A percentile compares a stretch with the other conserved stretches of the same genome.
Evolutionary conservation across 2,113 vertebrate species (phyloP).

Genomic region (Rhombomys opimus): DNA sequence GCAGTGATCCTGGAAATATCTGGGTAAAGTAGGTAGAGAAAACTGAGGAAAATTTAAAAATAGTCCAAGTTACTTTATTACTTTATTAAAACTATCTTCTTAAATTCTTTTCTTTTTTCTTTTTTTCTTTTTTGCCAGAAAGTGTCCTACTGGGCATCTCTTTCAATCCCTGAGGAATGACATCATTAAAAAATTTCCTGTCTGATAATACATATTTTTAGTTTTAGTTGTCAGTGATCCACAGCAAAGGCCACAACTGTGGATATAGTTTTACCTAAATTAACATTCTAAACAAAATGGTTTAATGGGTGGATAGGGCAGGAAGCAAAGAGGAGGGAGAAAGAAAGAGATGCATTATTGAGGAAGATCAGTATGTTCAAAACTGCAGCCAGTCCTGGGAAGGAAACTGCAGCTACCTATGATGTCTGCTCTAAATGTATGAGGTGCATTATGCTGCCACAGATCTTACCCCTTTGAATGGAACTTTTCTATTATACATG

Average conservation of each 20-base stretch:
- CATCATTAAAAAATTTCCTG: slow-evolving; percentile 39
- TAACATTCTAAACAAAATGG: slow-evolving; percentile 44
- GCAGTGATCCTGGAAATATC: slow-evolving; percentile 39
- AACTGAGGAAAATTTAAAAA: slow-evolving; percentile 34
- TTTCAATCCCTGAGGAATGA: slow-evolving; percentile 48
- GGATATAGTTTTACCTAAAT: slow-evolving; percentile 44
- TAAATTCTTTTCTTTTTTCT: slow-evolving; percentile 13
- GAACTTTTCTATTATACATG: slow-evolving; percentile 14
- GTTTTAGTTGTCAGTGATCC: slow-evolving; percentile 54
- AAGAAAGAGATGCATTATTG: slow-evolving; percentile 48
- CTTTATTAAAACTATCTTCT: slow-evolving; percentile 31
- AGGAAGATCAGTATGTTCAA: slow-evolving; percentile 41
- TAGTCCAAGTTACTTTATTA: slow-evolving; percentile 40
- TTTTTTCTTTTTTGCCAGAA: slow-evolving; percentile 54
- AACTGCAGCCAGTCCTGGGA: slow-evolving; percentile 38
- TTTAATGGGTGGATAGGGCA: neutral
- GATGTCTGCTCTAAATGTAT: neutral
- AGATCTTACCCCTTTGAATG: slow-evolving; percentile 60
- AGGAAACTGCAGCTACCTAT: slow-evolving; percentile 55
- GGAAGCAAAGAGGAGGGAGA: neutral
- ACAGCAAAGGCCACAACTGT: slow-evolving; percentile 59
- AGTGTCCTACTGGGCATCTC: slow-evolving; percentile 59
- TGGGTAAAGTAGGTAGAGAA: slow-evolving; percentile 19
- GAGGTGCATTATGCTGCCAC: neutral
- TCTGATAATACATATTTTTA: slow-evolving; percentile 36